These are phyloP conservation scores for Coregonus clupeaformis DNA, from an alignment of 2,113 vertebrate genomes.

Conservation along the genomic window DNA sequence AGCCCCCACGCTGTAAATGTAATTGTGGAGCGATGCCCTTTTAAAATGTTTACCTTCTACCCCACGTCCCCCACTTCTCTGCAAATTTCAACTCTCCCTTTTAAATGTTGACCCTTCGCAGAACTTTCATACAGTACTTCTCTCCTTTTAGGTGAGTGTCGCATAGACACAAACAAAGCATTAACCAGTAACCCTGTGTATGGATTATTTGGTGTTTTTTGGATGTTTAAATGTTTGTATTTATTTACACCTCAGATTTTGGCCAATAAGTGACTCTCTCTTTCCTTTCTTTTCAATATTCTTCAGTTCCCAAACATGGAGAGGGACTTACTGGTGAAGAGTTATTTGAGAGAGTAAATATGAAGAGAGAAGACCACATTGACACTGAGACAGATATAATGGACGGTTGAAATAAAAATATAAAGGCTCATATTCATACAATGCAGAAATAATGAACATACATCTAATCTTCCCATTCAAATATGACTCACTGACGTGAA, in stretches of 20 bases:
- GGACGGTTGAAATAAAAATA: too few species aligned
- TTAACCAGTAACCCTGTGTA: slow-evolving; percentile 1
- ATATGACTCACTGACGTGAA: too few species aligned
- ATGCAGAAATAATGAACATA: too few species aligned
- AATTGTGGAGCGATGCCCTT: slow-evolving; percentile 63
- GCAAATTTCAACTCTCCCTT: slow-evolving; percentile 52
- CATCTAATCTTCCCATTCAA: too few species aligned
- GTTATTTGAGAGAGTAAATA: slow-evolving; percentile 77
- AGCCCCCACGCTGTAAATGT: slow-evolving; percentile 71
- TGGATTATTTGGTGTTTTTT: too few species aligned
- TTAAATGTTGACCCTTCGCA: slow-evolving; percentile 46
- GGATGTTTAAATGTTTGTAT: too few species aligned
- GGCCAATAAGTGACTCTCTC: too few species aligned
- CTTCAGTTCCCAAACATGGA: slow-evolving; percentile 62
- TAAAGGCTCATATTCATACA: too few species aligned
- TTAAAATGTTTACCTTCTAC: slow-evolving; percentile 68
- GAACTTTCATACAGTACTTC: slow-evolving; percentile 9
- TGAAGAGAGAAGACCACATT: background rate
- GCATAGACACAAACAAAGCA: too few species aligned
- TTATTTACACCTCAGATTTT: too few species aligned
- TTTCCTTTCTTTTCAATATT: background rate
- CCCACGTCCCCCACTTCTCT: slow-evolving; percentile 43
- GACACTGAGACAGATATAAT: too few species aligned
- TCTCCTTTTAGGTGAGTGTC: background rate
- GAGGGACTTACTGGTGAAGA: slow-evolving; percentile 42